Evolutionary conservation across 2,113 vertebrate species (phyloP), one percentile per base, ranked within the genome.

Genomic region (Falcunculus frontatus): DNA sequence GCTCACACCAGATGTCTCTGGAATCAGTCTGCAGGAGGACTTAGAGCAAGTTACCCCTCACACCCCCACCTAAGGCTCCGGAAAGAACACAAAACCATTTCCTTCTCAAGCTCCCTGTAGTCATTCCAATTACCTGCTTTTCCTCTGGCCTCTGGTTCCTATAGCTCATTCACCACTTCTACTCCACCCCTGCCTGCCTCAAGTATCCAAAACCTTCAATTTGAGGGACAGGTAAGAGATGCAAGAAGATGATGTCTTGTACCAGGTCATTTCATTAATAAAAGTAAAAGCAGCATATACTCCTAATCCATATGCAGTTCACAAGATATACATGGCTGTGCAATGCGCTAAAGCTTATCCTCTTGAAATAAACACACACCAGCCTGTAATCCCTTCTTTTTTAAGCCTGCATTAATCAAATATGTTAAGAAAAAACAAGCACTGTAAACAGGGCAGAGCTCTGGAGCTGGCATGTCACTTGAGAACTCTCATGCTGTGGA

Each of bases 321-420:
- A 96, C 65, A 95, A 95, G 86, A 95, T 82, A 94, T 84, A 93
- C 92, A 69, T 42, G 73, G 88, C 95, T 95, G 53, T 78, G 90
- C 92, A 90, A 81, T 2, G 42, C 41, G 0, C 84, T 95, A 72
- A 89, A 84, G 93, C 93, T 96, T 94, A 96, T 97, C 86, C 92
- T 89, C 95, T 75, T 86, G 93, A 93, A 90, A 96, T 94, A 96
- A 97, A 95, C 94, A 94, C 83, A 94, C 88, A 93, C 64, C 69
- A 94, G 91, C 89, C 91, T 95, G 95, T 97, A 97, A 97, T 97
- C 95, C 91, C 83, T 94, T 95, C 89, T 95, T 95, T 97, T 95
- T 96, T 84, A 96, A 97, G 95, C 84, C 93, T 92, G 84, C 79
- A 96, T 97, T 96, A 96, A 97, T 97, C 90, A 97, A 97, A 95